Base-by-base conservation (phyloP, 2,888 invertebrate species). In the Oxytorus armatus region DNA sequence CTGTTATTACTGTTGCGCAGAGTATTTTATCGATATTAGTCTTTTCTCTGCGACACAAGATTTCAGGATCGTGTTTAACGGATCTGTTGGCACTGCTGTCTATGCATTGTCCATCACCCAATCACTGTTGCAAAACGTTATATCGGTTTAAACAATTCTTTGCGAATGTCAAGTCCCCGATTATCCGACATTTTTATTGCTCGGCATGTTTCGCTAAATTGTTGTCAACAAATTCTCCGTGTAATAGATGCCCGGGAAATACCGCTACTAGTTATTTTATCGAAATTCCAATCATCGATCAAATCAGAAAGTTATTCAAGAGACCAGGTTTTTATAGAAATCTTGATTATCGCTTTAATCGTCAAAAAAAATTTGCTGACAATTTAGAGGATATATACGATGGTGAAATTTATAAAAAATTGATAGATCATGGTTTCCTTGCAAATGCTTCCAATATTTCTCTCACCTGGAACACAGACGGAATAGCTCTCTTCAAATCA, bases 391-490 rank as follows among this genome's bases (percentile, higher is more conserved):
- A 74, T 25, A 42, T 74, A 36, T 65, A 65, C 18, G 74, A 63
- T 55, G 74, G 74, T 8, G 25, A 25, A 11, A 25, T 74, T 7
- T 74, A 63, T 63, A 51, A 53, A 23, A 18, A 51, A 36, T 49
- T 49, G 11, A 5, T 21, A 21, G 47, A 61, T 11, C 44, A 63
- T n/a, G 61, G 63, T 33, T 53, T 74, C 21, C 29, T 74, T 16
- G 42, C 53, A 10, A 10, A 14, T 25, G 57, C 33, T 16, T 14
- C 18, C 8, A 73, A 73, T 18, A 73, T 73, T 49, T 73, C 61
- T 7, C 33, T 73, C 33, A 39, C 36, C 7, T 59, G 72, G 72
- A 51, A 73, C 25, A 73, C 72, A 5, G 72, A 73, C n/a, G 53
- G 74, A 4, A 23, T 65, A 16, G 16, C 36, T 14, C n/a, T 73